phyloP scores from a whole-genome alignment of 2,888 invertebrate genomes.

The Plagodis pulveraria region DNA sequence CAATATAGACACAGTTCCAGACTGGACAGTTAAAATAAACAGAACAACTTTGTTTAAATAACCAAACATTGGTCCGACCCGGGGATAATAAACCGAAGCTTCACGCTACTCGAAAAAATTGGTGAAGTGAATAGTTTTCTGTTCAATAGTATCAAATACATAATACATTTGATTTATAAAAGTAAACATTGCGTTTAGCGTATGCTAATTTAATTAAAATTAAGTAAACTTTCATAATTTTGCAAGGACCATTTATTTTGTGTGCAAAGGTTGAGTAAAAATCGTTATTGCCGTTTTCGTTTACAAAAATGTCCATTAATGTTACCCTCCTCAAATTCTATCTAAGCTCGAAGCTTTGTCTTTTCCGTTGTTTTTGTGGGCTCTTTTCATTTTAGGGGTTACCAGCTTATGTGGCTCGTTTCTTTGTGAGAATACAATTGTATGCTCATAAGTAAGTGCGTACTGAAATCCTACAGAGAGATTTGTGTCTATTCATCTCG shows the following conservation, averaged over 20 bases:
- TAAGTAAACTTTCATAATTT: constrained; percentile 45
- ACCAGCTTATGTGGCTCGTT: constrained; percentile 37
- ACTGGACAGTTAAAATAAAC: too few species aligned
- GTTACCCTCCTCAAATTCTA: constrained; percentile 66
- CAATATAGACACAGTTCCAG: too few species aligned
- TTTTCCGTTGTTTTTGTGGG: constrained; percentile 46
- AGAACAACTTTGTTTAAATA: too few species aligned
- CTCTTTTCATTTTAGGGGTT: constrained; percentile 39
- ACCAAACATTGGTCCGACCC: too few species aligned
- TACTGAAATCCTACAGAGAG: constrained; percentile 21
- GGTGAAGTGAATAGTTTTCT: too few species aligned
- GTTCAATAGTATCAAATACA: too few species aligned
- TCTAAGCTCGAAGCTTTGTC: constrained; percentile 57
- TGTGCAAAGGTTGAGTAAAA: constrained; percentile 43
- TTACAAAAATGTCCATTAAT: constrained; percentile 67
- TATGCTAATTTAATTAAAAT: constrained; percentile 20
- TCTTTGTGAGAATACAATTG: constrained; percentile 40
- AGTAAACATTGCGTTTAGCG: constrained; percentile 20
- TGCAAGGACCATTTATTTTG: constrained; percentile 37
- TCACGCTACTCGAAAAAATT: too few species aligned
- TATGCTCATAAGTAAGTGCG: constrained; percentile 39
- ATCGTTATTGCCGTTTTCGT: constrained; percentile 59
- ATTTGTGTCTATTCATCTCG: constrained; percentile 32
- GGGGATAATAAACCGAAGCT: too few species aligned
- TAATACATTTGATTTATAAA: too few species aligned